Base-by-base conservation (phyloP, 2,888 invertebrate species). In the Epinotia ramella region DNA sequence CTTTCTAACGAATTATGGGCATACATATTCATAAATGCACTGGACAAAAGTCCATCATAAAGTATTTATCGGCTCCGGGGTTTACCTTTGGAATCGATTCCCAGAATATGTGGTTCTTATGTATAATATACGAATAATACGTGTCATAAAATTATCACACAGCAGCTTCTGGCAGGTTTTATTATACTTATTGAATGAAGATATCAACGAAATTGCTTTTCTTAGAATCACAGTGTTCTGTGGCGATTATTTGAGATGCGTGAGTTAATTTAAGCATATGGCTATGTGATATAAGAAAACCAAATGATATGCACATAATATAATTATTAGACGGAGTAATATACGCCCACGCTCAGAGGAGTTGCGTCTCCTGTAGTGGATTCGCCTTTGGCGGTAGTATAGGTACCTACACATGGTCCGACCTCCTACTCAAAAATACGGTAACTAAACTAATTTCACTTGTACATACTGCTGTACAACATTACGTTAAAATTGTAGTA, bases 141-240 rank as follows among this genome's bases (percentile, higher is more conserved):
- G 46, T 60, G 59, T 69, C 24, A 69, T 69, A 69, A 69, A 69
- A 46, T 69, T 71, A 71, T 71, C 49, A 71, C 62, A 20, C 53
- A 18, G 49, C 33, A 63, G 53, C 49, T 62, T 28, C n/a, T 71
- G 53, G 40, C 53, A 53, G 20, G 24, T 53, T 71, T 71, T 62
- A 70, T 70, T 62, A 62, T 62, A 70, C 62, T 71, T 69, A 46
- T 69, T 11, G 53, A 49, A 71, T 70, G 33, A 60, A 53, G 53
- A 53, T 71, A 71, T 40, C 33, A 71, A 53, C 16, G 63, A 71
- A 64, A 71, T 71, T 33, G 33, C n/a, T 71, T 71, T 63, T 71
- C 63, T 63, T 71, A 53, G 53, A 71, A 63, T 40, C 49, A 18
- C 60, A 12, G 20, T 59, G 28, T 56, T 68, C 20, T 16, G 69